These are phyloP conservation scores for Drosophila murphyi DNA, from an alignment of 1,140 invertebrate species.

Conservation along the genomic window DNA sequence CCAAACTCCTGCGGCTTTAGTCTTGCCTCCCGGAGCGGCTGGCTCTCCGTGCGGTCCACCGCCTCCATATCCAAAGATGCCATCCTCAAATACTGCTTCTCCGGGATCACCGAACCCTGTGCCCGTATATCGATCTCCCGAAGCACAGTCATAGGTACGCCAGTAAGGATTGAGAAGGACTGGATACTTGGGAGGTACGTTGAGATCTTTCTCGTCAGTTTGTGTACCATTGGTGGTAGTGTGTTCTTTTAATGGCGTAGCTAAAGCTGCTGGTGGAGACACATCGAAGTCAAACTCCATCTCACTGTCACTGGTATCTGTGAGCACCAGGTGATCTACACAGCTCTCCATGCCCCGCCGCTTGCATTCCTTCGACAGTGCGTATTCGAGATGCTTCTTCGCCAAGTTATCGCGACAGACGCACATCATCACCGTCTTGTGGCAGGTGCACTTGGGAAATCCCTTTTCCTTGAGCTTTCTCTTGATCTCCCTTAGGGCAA, in stretches of 20 bases:
- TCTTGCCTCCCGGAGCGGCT: neutral
- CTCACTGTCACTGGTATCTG: constrained; percentile 77
- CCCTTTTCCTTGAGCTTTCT: constrained; percentile 60
- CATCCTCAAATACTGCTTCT: constrained; percentile 60
- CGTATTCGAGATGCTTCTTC: constrained; percentile 49
- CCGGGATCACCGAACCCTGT: constrained; percentile 43
- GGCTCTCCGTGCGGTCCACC: constrained; percentile 51
- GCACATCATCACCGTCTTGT: constrained; percentile 66
- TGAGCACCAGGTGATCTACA: constrained; percentile 57
- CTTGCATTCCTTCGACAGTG: constrained; percentile 58
- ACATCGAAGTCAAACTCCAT: constrained; percentile 76
- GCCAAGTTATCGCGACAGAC: constrained; percentile 55
- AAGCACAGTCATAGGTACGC: constrained; percentile 52
- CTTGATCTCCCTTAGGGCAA: constrained; percentile 61
- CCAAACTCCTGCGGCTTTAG: constrained; percentile 11
- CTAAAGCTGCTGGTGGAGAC: constrained; percentile 57
- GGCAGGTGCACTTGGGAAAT: constrained; percentile 71
- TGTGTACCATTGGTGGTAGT: constrained; percentile 51
- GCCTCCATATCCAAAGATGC: constrained; percentile 45
- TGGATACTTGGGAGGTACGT: constrained; percentile 30
- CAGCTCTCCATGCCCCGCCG: constrained; percentile 43
- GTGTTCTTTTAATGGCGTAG: constrained; percentile 20
- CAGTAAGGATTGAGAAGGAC: constrained; percentile 23
- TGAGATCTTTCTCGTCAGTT: constrained; percentile 32
- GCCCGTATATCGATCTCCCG: constrained; percentile 60